Base-by-base conservation (phyloP, 2,797 vertebrate species). In the Petrocephalus sullivani region DNA sequence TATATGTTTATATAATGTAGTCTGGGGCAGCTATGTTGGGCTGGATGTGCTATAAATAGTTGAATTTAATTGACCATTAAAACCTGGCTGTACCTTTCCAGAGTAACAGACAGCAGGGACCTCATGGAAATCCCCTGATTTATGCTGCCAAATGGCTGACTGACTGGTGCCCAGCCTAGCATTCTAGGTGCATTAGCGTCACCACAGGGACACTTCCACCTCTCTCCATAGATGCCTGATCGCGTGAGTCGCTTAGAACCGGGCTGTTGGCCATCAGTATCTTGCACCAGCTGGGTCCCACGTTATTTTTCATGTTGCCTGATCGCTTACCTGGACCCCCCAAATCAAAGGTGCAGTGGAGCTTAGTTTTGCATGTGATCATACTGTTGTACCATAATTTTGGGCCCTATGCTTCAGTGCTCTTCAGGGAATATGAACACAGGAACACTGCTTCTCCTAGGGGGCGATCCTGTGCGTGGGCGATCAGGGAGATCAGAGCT, bases 201-300 rank as follows among this genome's bases (percentile, higher is more conserved):
- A 41, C 93, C 92, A 92, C 92, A 90, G 93, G 86, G 91, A 94
- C 90, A 8, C 58, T 75, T 88, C 90, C 89, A 90, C 90, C 90
- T 89, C 3, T n/a, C 53, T 90, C 85, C 23, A 51, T 87, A 90
- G 92, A 90, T 88, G 90, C 10, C 61, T 91, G 88, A 84, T 87
- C 71, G 12, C 61, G 12, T 12, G 61, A 67, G 61, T 33, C 9
- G 28, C 23, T 64, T 64, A 28, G 21, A 64, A 7, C 57, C 5
- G n/a, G 57, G 57, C 5, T 60, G 58, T 60, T 21, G 58, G 6
- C n/a, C 58, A 21, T 60, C 58, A 8, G 6, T 19, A 1, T 67
- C 23, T 67, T 33, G 61, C 61, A 4, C 3, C 3, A 12, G 9
- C 3, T 14, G 10, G 23, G 23, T 67, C 3, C 61, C 10, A 14